Evolutionary conservation across 2,888 invertebrate genomes (phyloP).

Genomic region (Spodoptera littoralis): DNA sequence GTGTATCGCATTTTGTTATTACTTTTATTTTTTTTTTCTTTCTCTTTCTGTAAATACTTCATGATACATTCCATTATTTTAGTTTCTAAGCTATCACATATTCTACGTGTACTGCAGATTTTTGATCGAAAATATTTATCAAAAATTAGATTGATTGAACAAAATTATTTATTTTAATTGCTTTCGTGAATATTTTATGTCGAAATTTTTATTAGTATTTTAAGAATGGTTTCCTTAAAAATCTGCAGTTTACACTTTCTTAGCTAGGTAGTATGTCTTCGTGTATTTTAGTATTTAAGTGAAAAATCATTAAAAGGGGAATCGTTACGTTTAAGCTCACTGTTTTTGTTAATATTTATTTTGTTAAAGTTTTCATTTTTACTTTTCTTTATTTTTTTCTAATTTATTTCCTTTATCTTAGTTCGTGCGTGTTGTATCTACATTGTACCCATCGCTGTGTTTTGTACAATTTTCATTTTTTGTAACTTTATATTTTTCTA

Average conservation of each 20-base stretch:
- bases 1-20: slow-evolving; percentile 60
- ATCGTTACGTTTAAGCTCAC: slow-evolving; percentile 88
- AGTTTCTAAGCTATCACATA: slow-evolving; percentile 45
- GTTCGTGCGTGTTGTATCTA: slow-evolving; percentile 76
- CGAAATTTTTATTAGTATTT: slow-evolving; percentile 43
- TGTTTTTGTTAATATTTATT: slow-evolving; percentile 85
- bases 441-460: slow-evolving; percentile 58
- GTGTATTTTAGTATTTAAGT: slow-evolving; percentile 57
- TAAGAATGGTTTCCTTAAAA: slow-evolving; percentile 41
- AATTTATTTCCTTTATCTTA: slow-evolving; percentile 69
- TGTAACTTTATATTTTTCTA: slow-evolving; percentile 60
- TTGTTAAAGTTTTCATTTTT: slow-evolving; percentile 76
- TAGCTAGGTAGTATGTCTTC: slow-evolving; percentile 30
- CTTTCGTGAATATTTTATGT: slow-evolving; percentile 33
- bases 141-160: slow-evolving; percentile 29
- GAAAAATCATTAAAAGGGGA: slow-evolving; percentile 77
- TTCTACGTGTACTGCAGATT: slow-evolving; percentile 44
- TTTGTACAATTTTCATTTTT: slow-evolving; percentile 70
- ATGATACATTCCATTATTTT: slow-evolving; percentile 75
- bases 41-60: slow-evolving; percentile 69
- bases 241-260: slow-evolving; percentile 40
- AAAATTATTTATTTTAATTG: slow-evolving; percentile 52
- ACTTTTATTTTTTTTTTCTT: slow-evolving; percentile 22
- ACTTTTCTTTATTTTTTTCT: slow-evolving; percentile 67
- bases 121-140: slow-evolving; percentile 41